phyloP scores from a whole-genome alignment of 37 sponge, comb jelly and placozoan genomes.

The Bolinopsis microptera region DNA sequence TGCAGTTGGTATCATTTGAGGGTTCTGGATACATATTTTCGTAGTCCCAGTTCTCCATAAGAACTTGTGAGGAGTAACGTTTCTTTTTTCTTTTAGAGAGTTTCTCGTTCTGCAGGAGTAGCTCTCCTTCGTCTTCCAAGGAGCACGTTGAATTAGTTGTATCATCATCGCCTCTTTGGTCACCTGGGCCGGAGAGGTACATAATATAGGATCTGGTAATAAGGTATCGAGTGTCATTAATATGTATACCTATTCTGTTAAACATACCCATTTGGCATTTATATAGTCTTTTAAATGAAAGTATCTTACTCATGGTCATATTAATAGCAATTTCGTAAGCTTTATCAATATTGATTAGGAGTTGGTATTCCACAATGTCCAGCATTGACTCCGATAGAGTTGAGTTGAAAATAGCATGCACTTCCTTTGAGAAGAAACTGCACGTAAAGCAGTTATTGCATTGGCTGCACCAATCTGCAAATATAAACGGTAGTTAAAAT shows the following conservation, averaged over 20 bases:
- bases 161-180: neutral
- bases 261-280: too few relatives aligned
- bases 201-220: too few relatives aligned
- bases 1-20: neutral
- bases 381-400: neutral
- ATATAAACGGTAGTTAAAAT: too few relatives aligned
- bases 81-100: neutral
- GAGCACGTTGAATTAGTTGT: neutral
- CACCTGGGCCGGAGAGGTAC: too few relatives aligned
- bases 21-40: neutral
- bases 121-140: neutral
- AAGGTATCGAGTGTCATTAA: too few relatives aligned
- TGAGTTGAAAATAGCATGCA: neutral
- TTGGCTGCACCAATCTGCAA: slow-evolving; percentile 4
- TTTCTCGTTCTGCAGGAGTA: neutral
- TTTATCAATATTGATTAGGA: neutral
- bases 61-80: neutral
- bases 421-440: neutral
- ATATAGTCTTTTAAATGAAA: too few relatives aligned
- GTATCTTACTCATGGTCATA: neutral
- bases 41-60: slow-evolving; percentile 29
- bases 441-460: neutral
- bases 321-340: neutral
- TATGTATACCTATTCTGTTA: too few relatives aligned
- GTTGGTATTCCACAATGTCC: neutral